Evolutionary conservation across 1,140 invertebrate genomes (phyloP).

Genomic region (Eupristina koningsbergeri): DNA sequence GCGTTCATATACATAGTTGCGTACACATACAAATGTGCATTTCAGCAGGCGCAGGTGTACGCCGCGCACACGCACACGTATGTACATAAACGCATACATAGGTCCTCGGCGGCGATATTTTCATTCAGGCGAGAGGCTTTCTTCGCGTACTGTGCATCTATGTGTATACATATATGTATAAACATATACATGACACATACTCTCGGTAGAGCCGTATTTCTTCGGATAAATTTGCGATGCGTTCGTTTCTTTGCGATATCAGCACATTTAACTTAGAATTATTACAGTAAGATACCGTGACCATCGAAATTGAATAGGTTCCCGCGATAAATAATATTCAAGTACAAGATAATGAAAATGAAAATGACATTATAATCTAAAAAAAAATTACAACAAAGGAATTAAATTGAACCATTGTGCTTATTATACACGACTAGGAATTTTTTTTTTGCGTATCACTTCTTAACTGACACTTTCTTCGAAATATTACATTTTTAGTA

Average conservation of each 20-base stretch:
- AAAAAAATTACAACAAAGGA: too few relatives aligned
- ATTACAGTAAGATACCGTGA: neutral
- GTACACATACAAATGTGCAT: too few relatives aligned
- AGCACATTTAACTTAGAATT: neutral
- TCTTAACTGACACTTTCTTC: too few relatives aligned
- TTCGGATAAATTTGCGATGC: neutral
- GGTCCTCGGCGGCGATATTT: neutral
- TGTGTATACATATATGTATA: too few relatives aligned
- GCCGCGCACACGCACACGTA: too few relatives aligned
- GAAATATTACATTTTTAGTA: too few relatives aligned
- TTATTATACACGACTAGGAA: too few relatives aligned
- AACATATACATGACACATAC: too few relatives aligned
- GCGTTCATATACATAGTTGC: too few relatives aligned
- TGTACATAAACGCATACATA: neutral
- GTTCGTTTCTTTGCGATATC: neutral
- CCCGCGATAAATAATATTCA: neutral
- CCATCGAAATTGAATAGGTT: neutral
- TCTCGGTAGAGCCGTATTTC: neutral
- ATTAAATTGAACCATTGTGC: too few relatives aligned
- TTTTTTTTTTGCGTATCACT: too few relatives aligned
- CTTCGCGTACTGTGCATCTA: neutral
- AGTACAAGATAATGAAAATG: neutral
- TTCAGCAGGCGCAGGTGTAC: too few relatives aligned
- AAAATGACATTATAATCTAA: neutral
- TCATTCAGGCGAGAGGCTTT: neutral